Conservation (phyloP, 2,797 vertebrate genomes). For the Cygnus olor region DNA sequence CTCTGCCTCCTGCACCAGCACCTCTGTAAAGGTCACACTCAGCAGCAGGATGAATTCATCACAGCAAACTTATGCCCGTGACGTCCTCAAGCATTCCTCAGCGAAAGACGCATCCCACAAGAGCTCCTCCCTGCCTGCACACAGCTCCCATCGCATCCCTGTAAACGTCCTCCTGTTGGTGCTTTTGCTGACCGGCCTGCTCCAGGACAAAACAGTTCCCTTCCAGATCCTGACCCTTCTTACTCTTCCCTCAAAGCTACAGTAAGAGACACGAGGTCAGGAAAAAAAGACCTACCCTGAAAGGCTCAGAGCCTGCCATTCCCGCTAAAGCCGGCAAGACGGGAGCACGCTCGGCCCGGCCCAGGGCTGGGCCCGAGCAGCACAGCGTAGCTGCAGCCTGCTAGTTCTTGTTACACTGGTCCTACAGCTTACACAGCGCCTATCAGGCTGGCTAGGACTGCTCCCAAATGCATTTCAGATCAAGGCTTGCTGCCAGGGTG, state of each 20-base stretch:
- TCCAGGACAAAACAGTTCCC: neutral
- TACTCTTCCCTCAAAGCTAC: neutral
- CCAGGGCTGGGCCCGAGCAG: slow-evolving; percentile 5
- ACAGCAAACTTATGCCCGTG: neutral
- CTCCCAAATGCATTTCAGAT: neutral
- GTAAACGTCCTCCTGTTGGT: neutral
- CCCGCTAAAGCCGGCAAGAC: neutral
- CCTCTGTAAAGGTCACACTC: slow-evolving; percentile 3
- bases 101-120: neutral
- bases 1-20: neutral
- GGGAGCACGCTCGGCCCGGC: rapidly evolving
- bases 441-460: neutral
- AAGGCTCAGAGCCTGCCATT: neutral
- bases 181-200: neutral
- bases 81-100: neutral
- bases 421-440: neutral
- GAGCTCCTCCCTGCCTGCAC: neutral
- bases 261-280: neutral
- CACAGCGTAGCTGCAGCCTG: neutral
- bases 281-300: neutral
- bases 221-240: neutral
- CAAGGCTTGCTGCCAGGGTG: neutral
- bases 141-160: neutral
- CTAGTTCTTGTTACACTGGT: slow-evolving; percentile 8
- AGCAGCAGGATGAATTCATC: neutral